These are phyloP conservation scores for Hormaphis cornu DNA, from an alignment of 1,140 invertebrate genomes.

Conservation along the genomic window DNA sequence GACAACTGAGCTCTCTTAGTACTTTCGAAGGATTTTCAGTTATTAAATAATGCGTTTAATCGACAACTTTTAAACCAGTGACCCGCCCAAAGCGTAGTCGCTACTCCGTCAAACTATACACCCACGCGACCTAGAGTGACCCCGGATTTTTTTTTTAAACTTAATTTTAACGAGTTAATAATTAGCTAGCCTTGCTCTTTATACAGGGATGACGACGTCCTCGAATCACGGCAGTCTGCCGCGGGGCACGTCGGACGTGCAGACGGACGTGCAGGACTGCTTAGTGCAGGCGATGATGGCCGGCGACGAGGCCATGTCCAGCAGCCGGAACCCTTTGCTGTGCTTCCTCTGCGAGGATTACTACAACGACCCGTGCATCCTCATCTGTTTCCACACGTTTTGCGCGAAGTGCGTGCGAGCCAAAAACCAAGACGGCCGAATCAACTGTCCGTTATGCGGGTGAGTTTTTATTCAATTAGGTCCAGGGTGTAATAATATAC, in stretches of 20 bases:
- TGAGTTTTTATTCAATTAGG: constrained; percentile 43
- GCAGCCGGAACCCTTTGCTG: constrained; percentile 48
- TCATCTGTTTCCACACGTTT: constrained; percentile 60
- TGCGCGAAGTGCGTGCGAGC: constrained; percentile 55
- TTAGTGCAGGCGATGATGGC: background rate
- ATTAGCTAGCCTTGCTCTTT: too few relatives aligned
- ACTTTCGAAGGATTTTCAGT: too few relatives aligned
- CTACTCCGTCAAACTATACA: too few relatives aligned
- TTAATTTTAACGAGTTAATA: too few relatives aligned
- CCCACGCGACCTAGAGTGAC: too few relatives aligned
- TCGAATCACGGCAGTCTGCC: background rate
- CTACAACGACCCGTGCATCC: constrained; percentile 56
- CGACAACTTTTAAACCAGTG: too few relatives aligned
- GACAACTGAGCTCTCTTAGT: too few relatives aligned
- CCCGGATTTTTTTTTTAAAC: too few relatives aligned
- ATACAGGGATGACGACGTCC: background rate
- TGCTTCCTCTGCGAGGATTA: constrained; percentile 59
- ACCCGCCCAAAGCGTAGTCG: too few relatives aligned
- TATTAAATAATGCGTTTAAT: too few relatives aligned
- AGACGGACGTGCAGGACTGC: too few relatives aligned
- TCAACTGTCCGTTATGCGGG: constrained; percentile 59
- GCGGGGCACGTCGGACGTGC: background rate
- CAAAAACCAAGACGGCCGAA: constrained; percentile 50
- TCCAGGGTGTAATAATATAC: too few relatives aligned
- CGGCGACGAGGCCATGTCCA: background rate